Evolutionary conservation across 2,888 invertebrate species (phyloP).

Genomic region (Drosophila buzzatii): DNA sequence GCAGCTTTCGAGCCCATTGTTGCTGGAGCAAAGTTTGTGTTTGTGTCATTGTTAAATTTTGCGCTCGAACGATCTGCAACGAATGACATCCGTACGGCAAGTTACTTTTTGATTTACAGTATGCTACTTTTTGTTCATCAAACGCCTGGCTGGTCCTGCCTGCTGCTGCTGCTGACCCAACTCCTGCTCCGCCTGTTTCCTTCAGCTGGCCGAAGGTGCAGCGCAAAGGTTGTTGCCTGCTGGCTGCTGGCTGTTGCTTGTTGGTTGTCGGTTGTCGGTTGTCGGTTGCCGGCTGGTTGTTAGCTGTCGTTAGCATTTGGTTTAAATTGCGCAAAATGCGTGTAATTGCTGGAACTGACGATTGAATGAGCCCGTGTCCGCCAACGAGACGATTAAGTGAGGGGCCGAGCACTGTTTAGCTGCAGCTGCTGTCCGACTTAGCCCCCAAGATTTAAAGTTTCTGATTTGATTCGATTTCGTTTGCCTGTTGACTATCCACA

Average conservation of each 20-base stretch:
- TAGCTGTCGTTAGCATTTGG: slow-evolving; percentile 81
- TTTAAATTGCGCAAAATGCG: slow-evolving; percentile 81
- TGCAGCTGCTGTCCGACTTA: slow-evolving; percentile 59
- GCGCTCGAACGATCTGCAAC: slow-evolving; percentile 80
- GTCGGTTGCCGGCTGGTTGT: slow-evolving; percentile 74
- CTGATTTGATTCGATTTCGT: slow-evolving; percentile 68
- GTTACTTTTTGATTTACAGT: slow-evolving; percentile 82
- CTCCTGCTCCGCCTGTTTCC: slow-evolving; percentile 26
- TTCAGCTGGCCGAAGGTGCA: slow-evolving; percentile 69
- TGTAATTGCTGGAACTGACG: slow-evolving; percentile 81
- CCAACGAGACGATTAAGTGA: slow-evolving; percentile 1
- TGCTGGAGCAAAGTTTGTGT: slow-evolving; percentile 67
- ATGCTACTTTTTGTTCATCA: slow-evolving; percentile 80
- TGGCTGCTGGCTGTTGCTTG: slow-evolving; percentile 42
- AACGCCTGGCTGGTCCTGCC: slow-evolving; percentile 62
- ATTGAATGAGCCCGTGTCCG: slow-evolving; percentile 75
- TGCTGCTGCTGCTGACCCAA: slow-evolving; percentile 13
- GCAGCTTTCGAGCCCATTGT: slow-evolving; percentile 59
- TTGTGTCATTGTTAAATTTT: slow-evolving; percentile 82
- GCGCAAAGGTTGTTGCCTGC: slow-evolving; percentile 63
- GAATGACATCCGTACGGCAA: slow-evolving; percentile 81
- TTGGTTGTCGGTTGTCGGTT: slow-evolving; percentile 50
- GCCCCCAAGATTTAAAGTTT: slow-evolving; percentile 71
- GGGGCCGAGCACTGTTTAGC: slow-evolving; percentile 33
- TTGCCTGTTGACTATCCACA: slow-evolving; percentile 24